Percentiles rank a stretch among this genome's conserved stretches.
Conservation (phyloP, 2,797 vertebrate genomes). For the Sebastes jordani region DNA sequence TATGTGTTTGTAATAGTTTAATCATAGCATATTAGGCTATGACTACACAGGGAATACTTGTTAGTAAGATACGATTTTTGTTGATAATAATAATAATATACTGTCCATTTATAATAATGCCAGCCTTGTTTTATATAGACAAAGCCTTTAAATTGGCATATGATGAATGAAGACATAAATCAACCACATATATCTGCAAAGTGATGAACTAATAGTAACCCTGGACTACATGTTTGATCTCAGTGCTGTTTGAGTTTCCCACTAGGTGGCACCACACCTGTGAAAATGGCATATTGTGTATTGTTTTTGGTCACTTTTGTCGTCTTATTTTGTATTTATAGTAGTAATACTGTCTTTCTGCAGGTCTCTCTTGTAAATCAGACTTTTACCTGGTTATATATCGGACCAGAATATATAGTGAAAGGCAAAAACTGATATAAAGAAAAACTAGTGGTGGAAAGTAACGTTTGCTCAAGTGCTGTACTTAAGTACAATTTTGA, state of each 20-base stretch:
- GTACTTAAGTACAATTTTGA: too few species aligned
- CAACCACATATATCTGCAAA: neutral
- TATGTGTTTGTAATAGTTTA: neutral
- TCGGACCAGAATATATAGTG: fast-evolving
- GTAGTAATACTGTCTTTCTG: neutral
- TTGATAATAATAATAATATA: too few species aligned
- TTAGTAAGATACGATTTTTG: neutral
- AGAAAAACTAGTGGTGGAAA: too few species aligned
- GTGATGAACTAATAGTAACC: neutral
- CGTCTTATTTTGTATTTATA: too few species aligned
- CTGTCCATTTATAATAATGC: too few species aligned
- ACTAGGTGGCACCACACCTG: neutral
- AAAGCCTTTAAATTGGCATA: neutral
- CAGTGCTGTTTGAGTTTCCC: neutral
- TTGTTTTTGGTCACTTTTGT: too few species aligned
- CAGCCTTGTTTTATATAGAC: too few species aligned
- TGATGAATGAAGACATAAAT: neutral
- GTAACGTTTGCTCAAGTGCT: too few species aligned
- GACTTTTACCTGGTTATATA: neutral
- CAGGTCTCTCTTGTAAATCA: neutral
- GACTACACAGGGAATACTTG: neutral
- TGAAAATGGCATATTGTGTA: neutral
- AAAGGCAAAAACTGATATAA: neutral
- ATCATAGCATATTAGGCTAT: neutral
- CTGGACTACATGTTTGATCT: neutral